Conservation (phyloP, 2,797 vertebrate genomes). For the Enteromius anoplus region DNA sequence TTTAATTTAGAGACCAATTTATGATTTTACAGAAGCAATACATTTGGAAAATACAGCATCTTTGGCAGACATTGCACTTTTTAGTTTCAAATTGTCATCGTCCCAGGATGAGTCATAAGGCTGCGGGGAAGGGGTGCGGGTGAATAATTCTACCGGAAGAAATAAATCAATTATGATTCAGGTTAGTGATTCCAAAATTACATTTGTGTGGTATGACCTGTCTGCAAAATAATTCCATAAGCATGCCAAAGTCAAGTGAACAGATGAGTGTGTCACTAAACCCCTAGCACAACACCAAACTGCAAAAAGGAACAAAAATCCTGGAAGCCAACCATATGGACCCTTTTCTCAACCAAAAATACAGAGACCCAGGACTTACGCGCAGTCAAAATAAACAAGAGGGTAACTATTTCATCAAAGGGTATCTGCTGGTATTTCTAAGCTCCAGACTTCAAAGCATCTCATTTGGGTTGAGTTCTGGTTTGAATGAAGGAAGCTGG, state of each 20-base stretch:
- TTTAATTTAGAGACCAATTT: background rate
- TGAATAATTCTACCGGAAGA: constrained; percentile 26
- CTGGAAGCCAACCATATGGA: constrained; percentile 71
- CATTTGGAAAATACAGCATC: background rate
- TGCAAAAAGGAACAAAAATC: constrained; percentile 57
- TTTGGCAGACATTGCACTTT: background rate
- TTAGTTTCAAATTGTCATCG: constrained; percentile 5
- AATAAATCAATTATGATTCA: constrained; percentile 37
- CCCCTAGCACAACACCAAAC: background rate
- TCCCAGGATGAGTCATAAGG: constrained; percentile 18
- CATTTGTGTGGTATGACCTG: background rate
- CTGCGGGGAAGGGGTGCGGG: background rate
- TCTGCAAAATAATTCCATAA: constrained; percentile 5
- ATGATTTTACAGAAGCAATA: background rate
- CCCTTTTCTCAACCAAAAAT: constrained; percentile 16
- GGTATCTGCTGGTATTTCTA: constrained; percentile 33
- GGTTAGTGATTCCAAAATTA: background rate
- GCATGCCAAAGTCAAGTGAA: background rate
- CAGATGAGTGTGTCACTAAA: background rate
- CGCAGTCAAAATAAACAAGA: constrained; percentile 55
- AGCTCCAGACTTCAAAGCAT: constrained; percentile 36
- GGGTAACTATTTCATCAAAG: constrained; percentile 52
- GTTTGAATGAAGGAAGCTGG: constrained; percentile 33
- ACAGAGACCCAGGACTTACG: constrained; percentile 28
- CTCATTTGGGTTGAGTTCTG: constrained; percentile 50